These are phyloP conservation scores for Phymatocera aterrima DNA, from an alignment of 2,888 invertebrate genomes.

Conservation along the genomic window DNA sequence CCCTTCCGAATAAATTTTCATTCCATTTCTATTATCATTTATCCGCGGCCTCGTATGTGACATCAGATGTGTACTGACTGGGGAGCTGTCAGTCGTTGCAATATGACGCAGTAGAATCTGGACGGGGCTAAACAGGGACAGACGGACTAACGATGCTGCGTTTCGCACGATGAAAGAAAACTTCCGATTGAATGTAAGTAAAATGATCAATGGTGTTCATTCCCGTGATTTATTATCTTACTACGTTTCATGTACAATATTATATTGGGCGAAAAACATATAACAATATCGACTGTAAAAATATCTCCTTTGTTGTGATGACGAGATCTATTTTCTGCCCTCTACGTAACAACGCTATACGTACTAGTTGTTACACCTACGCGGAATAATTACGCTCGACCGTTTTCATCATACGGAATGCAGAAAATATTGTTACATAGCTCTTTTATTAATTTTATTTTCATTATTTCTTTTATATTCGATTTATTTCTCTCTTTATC, in stretches of 20 bases:
- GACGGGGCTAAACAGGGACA: slow-evolving; percentile 42
- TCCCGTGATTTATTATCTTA: neutral
- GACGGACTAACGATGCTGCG: slow-evolving; percentile 59
- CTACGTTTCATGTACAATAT: neutral
- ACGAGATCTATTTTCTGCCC: slow-evolving; percentile 52
- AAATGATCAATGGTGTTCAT: neutral
- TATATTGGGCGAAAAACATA: neutral
- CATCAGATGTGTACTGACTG: slow-evolving; percentile 26
- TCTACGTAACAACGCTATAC: slow-evolving; percentile 38
- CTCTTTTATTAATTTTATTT: neutral
- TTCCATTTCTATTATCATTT: neutral
- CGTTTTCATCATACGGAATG: neutral
- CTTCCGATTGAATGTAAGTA: slow-evolving; percentile 66
- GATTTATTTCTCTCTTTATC: neutral
- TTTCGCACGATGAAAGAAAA: slow-evolving; percentile 67
- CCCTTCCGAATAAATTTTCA: neutral
- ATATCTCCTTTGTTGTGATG: slow-evolving; percentile 50
- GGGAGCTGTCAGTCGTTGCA: slow-evolving; percentile 48
- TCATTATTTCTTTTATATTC: neutral
- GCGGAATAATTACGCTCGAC: slow-evolving; percentile 29
- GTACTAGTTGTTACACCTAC: slow-evolving; percentile 30
- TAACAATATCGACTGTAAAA: slow-evolving; percentile 1
- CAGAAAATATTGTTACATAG: neutral
- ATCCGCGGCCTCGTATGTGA: slow-evolving; percentile 19
- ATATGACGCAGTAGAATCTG: slow-evolving; percentile 71